Conservation (phyloP, 2,888 invertebrate genomes). For the Drosophila formosana region DNA sequence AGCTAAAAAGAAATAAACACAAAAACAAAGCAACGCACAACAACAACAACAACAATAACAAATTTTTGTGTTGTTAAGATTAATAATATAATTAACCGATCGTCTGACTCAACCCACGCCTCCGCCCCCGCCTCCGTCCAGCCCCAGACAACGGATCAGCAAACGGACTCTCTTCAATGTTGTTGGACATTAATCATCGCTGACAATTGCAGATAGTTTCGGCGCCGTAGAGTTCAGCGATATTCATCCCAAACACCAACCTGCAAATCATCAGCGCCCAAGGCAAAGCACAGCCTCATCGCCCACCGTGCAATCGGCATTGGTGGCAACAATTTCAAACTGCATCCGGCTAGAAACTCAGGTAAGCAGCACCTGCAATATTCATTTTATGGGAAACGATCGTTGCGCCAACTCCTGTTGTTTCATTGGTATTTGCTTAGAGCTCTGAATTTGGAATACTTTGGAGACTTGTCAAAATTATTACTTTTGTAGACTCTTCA, state of each 20-base stretch:
- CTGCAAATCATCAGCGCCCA: background rate
- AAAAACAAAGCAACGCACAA: conserved; percentile 12
- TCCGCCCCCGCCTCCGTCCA: background rate
- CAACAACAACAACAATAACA: conserved; percentile 24
- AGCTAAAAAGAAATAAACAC: conserved; percentile 20
- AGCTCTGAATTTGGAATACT: too few species aligned
- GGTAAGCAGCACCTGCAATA: conserved; percentile 53
- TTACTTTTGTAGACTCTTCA: too few species aligned
- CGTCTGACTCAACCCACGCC: conserved; percentile 43
- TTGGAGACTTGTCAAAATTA: too few species aligned
- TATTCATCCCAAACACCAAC: background rate
- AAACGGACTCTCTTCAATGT: conserved; percentile 29
- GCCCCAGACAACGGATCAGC: background rate
- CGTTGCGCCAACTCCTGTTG: too few species aligned
- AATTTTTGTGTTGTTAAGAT: conserved; percentile 13
- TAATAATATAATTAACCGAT: conserved; percentile 41
- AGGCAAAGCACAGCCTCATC: conserved; percentile 23
- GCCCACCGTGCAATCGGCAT: conserved; percentile 46
- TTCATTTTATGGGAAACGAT: too few species aligned
- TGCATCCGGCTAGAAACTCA: conserved; percentile 72
- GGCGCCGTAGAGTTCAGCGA: background rate
- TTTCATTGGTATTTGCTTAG: too few species aligned
- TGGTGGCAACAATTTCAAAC: conserved; percentile 62
- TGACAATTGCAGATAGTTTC: background rate
- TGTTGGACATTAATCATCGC: conserved; percentile 20